phyloP scores from a whole-genome alignment of 2,888 invertebrate genomes.

The Tenthredo distinguenda region DNA sequence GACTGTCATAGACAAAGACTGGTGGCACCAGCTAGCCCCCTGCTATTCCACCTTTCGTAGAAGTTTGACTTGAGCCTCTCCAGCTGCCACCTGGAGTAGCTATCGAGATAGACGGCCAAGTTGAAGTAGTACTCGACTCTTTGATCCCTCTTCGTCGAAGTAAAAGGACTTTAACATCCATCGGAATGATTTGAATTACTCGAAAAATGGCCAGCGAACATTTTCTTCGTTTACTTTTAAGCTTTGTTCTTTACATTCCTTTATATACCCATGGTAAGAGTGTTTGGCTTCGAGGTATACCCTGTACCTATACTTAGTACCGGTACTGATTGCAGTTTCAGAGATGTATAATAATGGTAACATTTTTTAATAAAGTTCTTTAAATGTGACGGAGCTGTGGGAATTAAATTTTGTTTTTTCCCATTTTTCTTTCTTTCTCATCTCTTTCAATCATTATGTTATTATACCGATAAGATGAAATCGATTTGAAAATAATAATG shows the following conservation, averaged over 20 bases:
- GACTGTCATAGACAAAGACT: not conserved
- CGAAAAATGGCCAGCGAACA: constrained; percentile 12
- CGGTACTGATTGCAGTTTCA: not conserved
- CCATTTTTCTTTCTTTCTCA: not conserved
- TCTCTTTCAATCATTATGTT: not conserved
- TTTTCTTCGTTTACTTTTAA: constrained; percentile 1
- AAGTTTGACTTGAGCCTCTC: constrained; percentile 2
- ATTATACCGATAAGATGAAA: not conserved
- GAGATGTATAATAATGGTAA: not conserved
- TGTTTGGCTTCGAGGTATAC: not conserved
- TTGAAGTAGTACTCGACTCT: constrained; percentile 2
- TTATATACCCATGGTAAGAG: not conserved
- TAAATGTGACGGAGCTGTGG: not conserved
- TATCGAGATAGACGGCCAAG: constrained; percentile 3
- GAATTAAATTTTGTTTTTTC: not conserved
- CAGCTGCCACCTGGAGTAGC: constrained; percentile 5
- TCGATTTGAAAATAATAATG: not conserved
- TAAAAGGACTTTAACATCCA: constrained; percentile 5
- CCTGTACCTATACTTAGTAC: not conserved
- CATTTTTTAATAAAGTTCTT: not conserved
- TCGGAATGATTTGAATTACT: constrained; percentile 22
- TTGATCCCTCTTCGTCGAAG: constrained; percentile 21
- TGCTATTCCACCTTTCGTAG: constrained; percentile 5
- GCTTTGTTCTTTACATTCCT: constrained; percentile 2
- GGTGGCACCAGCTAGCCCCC: not conserved